These are phyloP conservation scores for Agapornis canus DNA, from an alignment of 2,797 vertebrate species.

Conservation along the genomic window DNA sequence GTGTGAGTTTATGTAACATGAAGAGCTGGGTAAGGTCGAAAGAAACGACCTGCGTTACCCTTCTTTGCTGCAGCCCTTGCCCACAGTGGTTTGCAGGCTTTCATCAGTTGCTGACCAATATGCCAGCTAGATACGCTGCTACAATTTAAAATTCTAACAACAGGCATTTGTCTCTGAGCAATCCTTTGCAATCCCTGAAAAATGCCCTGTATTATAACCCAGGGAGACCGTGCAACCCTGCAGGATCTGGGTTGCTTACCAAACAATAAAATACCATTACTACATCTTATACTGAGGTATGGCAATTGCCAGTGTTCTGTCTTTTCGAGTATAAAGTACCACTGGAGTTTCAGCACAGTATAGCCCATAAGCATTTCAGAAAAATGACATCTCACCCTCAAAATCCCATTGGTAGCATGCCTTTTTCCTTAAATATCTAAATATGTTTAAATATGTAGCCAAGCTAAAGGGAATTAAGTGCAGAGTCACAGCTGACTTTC, in stretches of 20 bases:
- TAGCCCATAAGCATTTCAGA: neutral
- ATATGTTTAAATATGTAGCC: neutral
- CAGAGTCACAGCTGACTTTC: neutral
- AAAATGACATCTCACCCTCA: neutral
- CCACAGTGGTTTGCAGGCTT: neutral
- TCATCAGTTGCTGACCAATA: neutral
- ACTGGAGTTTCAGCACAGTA: fast-evolving
- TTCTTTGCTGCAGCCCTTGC: neutral
- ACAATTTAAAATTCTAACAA: neutral
- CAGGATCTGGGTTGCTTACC: neutral
- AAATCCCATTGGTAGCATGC: neutral
- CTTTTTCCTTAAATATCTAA: neutral
- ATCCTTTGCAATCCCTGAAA: neutral
- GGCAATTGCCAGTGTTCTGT: neutral
- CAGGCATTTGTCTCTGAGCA: neutral
- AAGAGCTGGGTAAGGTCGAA: neutral
- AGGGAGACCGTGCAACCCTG: fast-evolving
- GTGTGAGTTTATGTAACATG: neutral
- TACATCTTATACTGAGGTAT: neutral
- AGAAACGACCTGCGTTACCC: neutral
- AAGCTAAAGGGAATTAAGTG: neutral
- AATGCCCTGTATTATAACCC: neutral
- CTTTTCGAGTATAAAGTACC: neutral
- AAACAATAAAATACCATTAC: neutral
- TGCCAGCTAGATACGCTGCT: neutral